Evolutionary conservation across 2,888 invertebrate genomes (phyloP).

Genomic region (Digitonthophagus gazella): DNA sequence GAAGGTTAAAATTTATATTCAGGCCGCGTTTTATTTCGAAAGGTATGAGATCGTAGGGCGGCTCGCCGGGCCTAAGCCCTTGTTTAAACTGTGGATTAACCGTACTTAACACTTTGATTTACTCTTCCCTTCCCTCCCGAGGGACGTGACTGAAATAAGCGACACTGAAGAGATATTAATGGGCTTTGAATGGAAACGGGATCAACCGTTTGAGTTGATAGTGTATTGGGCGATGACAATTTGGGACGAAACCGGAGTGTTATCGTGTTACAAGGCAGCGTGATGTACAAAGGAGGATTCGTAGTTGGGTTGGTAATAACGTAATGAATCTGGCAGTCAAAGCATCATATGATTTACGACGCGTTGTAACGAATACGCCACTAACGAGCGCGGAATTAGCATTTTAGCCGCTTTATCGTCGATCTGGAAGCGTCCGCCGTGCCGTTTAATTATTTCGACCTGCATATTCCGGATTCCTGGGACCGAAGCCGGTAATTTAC

Average conservation of each 20-base stretch:
- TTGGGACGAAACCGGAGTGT: too few relatives aligned
- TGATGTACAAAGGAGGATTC: too few relatives aligned
- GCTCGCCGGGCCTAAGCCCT: background rate
- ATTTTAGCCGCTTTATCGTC: background rate
- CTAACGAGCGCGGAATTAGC: constrained; percentile 8
- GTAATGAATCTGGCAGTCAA: background rate
- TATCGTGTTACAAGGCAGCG: too few relatives aligned
- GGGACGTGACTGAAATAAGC: background rate
- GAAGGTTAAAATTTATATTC: background rate
- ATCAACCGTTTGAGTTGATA: background rate
- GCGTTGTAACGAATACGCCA: constrained; percentile 12
- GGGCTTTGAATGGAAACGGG: background rate
- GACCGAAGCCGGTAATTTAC: background rate
- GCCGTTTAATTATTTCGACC: background rate
- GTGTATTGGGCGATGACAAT: too few relatives aligned
- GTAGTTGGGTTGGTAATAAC: too few relatives aligned
- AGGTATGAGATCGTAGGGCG: background rate
- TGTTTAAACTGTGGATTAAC: background rate
- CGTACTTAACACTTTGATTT: background rate
- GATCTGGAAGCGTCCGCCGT: background rate
- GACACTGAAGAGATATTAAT: background rate
- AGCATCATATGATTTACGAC: constrained; percentile 10
- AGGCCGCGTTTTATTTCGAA: background rate
- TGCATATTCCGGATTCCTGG: background rate
- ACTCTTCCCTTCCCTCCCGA: background rate